These are phyloP conservation scores for Drosophila nikananu DNA, from an alignment of 1,140 invertebrate species.

Conservation along the genomic window DNA sequence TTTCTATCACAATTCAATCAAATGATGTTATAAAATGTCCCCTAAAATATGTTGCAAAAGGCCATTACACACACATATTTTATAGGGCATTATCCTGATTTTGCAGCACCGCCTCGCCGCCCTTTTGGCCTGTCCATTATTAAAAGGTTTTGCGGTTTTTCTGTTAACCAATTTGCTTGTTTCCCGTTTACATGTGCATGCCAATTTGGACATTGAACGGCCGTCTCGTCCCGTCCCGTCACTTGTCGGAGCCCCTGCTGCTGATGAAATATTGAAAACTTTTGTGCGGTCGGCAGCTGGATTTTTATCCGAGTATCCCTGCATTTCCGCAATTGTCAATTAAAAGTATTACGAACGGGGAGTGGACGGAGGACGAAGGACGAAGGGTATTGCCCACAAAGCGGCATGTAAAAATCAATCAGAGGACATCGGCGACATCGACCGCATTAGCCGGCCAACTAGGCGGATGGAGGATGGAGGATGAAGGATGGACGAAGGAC, in stretches of 20 bases:
- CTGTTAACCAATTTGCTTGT: conserved; percentile 78
- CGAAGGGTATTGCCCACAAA: conserved; percentile 26
- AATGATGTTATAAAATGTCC: neutral
- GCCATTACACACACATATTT: conserved; percentile 8
- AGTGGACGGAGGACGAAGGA: neutral
- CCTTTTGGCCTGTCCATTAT: conserved; percentile 52
- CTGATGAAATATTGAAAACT: conserved; percentile 69
- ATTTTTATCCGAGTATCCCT: conserved; percentile 54
- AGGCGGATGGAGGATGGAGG: conserved; percentile 17
- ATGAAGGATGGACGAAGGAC: neutral
- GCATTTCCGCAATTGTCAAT: conserved; percentile 82
- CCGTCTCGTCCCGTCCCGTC: conserved; percentile 17
- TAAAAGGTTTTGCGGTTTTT: conserved; percentile 79
- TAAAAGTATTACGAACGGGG: conserved; percentile 71
- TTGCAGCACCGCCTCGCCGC: neutral
- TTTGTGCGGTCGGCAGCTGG: conserved; percentile 66
- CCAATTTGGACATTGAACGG: conserved; percentile 66
- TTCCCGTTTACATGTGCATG: conserved; percentile 59
- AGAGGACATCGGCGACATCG: conserved; percentile 60
- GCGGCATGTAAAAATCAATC: conserved; percentile 79
- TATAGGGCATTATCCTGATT: neutral
- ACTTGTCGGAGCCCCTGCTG: conserved; percentile 21
- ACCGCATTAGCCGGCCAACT: conserved; percentile 79
- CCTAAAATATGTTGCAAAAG: conserved; percentile 1
- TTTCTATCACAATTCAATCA: conserved; percentile 2